These are phyloP conservation scores for Amaurobius ferox DNA, from an alignment of 2,888 invertebrate genomes.

Conservation along the genomic window DNA sequence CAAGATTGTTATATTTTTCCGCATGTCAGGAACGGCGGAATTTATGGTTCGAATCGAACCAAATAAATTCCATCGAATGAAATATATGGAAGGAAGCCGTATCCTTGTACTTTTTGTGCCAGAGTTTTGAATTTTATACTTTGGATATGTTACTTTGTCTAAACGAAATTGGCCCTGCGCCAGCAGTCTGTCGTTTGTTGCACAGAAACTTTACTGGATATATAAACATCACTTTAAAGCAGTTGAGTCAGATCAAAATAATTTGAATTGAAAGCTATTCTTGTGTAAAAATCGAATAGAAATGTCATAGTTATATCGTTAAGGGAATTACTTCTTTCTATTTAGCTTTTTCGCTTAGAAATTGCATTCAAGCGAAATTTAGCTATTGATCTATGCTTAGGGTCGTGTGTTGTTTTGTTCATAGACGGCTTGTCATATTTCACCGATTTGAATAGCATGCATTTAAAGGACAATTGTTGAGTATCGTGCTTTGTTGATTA, in stretches of 20 bases:
- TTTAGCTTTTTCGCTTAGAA: too few species aligned
- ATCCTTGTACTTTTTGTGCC: background rate
- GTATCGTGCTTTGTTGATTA: too few species aligned
- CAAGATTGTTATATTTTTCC: conserved; percentile 16
- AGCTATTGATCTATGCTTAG: too few species aligned
- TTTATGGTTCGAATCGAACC: background rate
- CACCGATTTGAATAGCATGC: too few species aligned
- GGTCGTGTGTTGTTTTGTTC: too few species aligned
- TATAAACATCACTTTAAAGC: background rate
- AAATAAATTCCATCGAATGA: conserved; percentile 1
- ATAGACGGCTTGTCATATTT: too few species aligned
- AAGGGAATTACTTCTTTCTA: background rate
- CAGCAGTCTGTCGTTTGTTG: background rate
- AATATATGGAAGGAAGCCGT: background rate
- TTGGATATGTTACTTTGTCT: background rate
- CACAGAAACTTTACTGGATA: background rate
- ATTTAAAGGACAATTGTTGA: too few species aligned
- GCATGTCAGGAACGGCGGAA: background rate
- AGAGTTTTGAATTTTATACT: conserved; percentile 3
- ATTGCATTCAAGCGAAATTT: too few species aligned
- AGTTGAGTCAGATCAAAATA: background rate
- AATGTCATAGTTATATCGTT: conserved; percentile 1
- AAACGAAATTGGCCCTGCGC: background rate
- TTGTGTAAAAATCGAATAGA: background rate
- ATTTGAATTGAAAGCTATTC: background rate